Evolutionary conservation across 2,888 invertebrate species (phyloP).

Genomic region (Candidula unifasciata): DNA sequence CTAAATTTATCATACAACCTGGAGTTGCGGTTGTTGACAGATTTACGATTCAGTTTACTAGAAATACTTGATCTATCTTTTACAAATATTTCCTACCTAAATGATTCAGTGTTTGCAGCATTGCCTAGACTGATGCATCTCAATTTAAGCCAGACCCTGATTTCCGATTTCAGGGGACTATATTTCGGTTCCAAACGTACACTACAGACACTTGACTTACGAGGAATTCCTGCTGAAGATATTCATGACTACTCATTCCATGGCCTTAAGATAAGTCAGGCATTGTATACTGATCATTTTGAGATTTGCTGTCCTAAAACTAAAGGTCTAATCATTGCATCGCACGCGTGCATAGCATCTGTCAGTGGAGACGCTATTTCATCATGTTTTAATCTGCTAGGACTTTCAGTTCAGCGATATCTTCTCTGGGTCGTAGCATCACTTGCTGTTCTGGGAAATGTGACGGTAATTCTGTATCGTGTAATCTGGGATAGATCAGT

Average conservation of each 20-base stretch:
- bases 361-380: conserved; percentile 58
- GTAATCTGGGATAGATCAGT: not conserved
- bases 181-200: not conserved
- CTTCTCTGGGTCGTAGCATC: conserved; percentile 40
- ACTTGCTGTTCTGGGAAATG: not conserved
- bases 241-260: conserved; percentile 11
- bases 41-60: not conserved
- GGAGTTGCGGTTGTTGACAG: not conserved
- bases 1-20: conserved; percentile 11
- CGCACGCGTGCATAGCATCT: conserved; percentile 45
- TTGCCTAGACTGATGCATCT: not conserved
- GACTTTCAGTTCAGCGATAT: conserved; percentile 50
- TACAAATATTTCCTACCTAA: not conserved
- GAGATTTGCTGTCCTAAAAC: conserved; percentile 2
- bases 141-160: not conserved
- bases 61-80: conserved; percentile 29
- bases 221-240: not conserved
- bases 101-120: not conserved
- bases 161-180: not conserved
- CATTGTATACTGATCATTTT: not conserved
- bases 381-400: conserved; percentile 63
- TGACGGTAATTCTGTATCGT: not conserved
- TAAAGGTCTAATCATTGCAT: not conserved
- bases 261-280: not conserved
- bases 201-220: conserved; percentile 14